Conservation (phyloP, 2,888 invertebrate genomes). For the Troglohyphantes excavatus region DNA sequence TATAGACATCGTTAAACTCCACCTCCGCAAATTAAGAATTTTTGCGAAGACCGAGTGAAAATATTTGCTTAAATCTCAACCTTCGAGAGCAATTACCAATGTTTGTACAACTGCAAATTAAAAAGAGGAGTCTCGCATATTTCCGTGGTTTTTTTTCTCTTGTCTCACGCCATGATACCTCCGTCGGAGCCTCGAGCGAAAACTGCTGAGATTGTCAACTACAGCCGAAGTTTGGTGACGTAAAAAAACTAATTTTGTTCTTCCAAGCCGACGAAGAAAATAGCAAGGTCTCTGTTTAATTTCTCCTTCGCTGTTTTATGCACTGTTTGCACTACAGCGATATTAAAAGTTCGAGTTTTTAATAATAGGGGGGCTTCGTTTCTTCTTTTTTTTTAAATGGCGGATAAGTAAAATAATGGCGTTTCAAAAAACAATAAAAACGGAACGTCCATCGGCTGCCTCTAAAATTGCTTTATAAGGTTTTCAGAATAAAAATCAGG, state of each 20-base stretch:
- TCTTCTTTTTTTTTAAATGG: background rate
- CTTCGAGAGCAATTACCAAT: slow-evolving; percentile 54
- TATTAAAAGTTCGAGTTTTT: slow-evolving; percentile 56
- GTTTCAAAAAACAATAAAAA: background rate
- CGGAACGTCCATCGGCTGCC: too few species aligned
- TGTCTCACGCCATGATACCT: slow-evolving; percentile 14
- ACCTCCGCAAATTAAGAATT: background rate
- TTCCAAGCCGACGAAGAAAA: background rate
- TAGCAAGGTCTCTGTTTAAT: slow-evolving; percentile 28
- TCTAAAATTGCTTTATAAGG: background rate
- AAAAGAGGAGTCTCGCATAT: slow-evolving; percentile 19
- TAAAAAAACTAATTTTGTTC: slow-evolving; percentile 42
- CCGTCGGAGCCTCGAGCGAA: slow-evolving; percentile 1
- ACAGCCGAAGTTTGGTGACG: background rate
- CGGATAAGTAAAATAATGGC: background rate
- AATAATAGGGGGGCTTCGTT: background rate
- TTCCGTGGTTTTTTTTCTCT: slow-evolving; percentile 4
- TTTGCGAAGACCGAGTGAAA: slow-evolving; percentile 7
- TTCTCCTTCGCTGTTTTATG: slow-evolving; percentile 14
- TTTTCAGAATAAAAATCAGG: too few species aligned
- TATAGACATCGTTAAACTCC: background rate
- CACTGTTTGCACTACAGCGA: slow-evolving; percentile 35
- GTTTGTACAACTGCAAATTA: slow-evolving; percentile 49
- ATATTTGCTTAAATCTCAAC: slow-evolving; percentile 50
- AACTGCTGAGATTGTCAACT: slow-evolving; percentile 17